Evolutionary conservation across 2,113 vertebrate genomes (phyloP), one percentile per base, ranked within the genome.

Genomic region (Nannospalax galili): DNA sequence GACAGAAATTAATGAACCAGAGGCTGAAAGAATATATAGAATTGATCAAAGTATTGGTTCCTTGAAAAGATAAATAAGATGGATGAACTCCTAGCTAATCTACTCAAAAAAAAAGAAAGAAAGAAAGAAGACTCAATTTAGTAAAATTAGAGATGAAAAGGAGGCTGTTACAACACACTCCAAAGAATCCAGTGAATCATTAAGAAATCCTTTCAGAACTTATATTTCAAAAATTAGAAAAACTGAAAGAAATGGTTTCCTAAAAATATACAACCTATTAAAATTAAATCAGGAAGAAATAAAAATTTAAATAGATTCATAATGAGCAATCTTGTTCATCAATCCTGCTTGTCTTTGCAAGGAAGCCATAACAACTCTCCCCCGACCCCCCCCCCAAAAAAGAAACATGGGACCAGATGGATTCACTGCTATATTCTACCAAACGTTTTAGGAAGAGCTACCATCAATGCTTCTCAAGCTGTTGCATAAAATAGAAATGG

Each of bases 381-480:
- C 56, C 35, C 9, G 0, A 2, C 52, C 20, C 58, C 2, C 58
- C n/a, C 56, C 35, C 9, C 0, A 2, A 60, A 80, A 80, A 19
- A n/a, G 58, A 20, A 22, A 0, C 78, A 20, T 7, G 35, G 20
- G 10, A 60, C 35, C 77, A 80, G 4, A 58, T 37, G 35, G 35
- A 65, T n/a, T 58, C 78, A 80, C 78, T 80, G 56, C 35, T 26
- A 35, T 60, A 58, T 60, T 80, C 56, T 60, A 80, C 20, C 20
- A 37, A 35, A 80, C 52, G 35, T 60, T 52, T 60, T 37, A 58
- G 35, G 75, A 56, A 78, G 30, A 37, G 35, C 20, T 37, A 20
- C 26, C 30, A 56, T 26, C 19, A 35, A 56, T 5, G 8, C 15
- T 79, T 52, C 32, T 37, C 35, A 37, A 80, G 37, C 48, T 77